A percentile compares a stretch with the other conserved stretches of the same genome.
These are phyloP conservation scores for Autographa gamma DNA, from an alignment of 2,888 invertebrate genomes.

Conservation along the genomic window DNA sequence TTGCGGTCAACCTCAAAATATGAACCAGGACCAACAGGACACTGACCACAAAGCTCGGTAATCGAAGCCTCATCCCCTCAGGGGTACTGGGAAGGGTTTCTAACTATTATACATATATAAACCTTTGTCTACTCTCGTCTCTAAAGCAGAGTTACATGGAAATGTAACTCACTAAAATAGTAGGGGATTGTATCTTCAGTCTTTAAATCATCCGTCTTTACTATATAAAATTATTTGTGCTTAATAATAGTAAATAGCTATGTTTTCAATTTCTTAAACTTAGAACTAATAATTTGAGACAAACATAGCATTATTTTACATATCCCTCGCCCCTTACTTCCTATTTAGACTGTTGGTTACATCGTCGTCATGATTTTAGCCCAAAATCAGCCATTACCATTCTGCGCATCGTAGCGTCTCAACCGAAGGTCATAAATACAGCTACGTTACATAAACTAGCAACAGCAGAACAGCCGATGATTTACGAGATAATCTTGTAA, in stretches of 20 bases:
- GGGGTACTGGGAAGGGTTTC: neutral
- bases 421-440: neutral
- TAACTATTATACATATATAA: neutral
- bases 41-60: neutral
- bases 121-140: no score
- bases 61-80: neutral
- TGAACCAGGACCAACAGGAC: conserved; percentile 3
- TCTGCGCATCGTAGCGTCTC: neutral
- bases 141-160: no score
- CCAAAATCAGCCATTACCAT: neutral
- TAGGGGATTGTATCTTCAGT: no score
- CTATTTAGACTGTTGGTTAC: neutral
- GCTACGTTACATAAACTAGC: neutral
- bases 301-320: no score
- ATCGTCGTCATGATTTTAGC: neutral
- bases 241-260: no score
- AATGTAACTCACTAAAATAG: no score
- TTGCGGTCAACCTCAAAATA: conserved; percentile 3
- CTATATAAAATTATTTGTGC: no score
- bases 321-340: no score
- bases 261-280: no score
- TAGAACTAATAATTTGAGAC: no score
- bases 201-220: no score
- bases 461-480: conserved; percentile 1
- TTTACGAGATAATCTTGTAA: neutral